Evolutionary conservation across 2,113 vertebrate genomes (phyloP).

Genomic region (Marmota monax): DNA sequence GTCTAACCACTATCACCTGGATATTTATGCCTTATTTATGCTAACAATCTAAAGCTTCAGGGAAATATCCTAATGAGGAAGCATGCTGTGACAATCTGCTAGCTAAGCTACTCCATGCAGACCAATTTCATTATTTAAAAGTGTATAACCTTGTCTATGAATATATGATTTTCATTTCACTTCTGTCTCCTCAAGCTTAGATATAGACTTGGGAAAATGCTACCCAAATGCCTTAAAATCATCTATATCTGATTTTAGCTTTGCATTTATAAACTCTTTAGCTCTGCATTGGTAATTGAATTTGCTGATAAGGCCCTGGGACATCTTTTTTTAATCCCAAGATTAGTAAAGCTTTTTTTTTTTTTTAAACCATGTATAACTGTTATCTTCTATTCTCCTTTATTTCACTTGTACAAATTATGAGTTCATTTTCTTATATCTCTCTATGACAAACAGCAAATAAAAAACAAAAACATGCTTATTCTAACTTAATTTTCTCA

Average conservation of each 20-base stretch:
- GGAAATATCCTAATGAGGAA: conserved; percentile 86
- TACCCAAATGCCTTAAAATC: conserved; percentile 45
- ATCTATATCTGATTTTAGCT: conserved; percentile 75
- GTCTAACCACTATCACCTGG: conserved; percentile 78
- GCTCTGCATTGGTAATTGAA: conserved; percentile 83
- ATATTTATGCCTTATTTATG: conserved; percentile 82
- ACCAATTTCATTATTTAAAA: conserved; percentile 88
- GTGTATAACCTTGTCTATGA: conserved; percentile 76
- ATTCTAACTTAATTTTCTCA: conserved; percentile 24
- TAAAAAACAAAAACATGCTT: conserved; percentile 41
- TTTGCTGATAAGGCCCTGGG: conserved; percentile 84
- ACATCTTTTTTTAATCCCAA: conserved; percentile 75
- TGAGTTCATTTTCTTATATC: conserved; percentile 56
- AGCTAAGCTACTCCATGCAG: conserved; percentile 84
- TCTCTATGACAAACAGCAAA: not conserved
- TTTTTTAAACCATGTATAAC: conserved; percentile 67
- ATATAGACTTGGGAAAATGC: conserved; percentile 76
- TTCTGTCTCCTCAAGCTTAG: conserved; percentile 80
- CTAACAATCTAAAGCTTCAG: conserved; percentile 84
- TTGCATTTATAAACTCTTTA: conserved; percentile 80
- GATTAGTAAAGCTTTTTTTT: conserved; percentile 63
- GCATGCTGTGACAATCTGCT: conserved; percentile 88
- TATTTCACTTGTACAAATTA: conserved; percentile 77
- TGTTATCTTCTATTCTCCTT: conserved; percentile 56
- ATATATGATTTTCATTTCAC: conserved; percentile 82